Evolutionary conservation across 1,140 invertebrate genomes (phyloP).

Genomic region (Brachystomella parvula): DNA sequence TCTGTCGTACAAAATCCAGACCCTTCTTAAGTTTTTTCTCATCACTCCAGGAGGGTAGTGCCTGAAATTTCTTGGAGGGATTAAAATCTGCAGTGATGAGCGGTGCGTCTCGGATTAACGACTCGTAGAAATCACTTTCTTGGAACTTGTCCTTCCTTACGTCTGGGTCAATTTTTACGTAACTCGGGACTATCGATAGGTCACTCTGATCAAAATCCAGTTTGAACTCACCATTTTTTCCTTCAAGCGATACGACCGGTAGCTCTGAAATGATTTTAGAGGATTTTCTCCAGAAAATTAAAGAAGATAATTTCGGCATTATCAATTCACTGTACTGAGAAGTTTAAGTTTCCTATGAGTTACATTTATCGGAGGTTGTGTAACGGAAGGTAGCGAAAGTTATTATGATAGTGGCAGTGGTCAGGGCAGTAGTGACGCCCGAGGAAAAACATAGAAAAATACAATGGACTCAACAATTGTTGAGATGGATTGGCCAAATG

Average conservation of each 20-base stretch:
- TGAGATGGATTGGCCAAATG: too few relatives aligned
- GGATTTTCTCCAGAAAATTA: too few relatives aligned
- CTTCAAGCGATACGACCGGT: neutral
- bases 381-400: too few relatives aligned
- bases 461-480: too few relatives aligned
- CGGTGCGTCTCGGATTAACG: conserved; percentile 2
- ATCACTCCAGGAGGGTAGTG: conserved; percentile 15
- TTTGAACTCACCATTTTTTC: neutral
- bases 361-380: too few relatives aligned
- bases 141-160: neutral
- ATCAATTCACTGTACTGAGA: too few relatives aligned
- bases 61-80: neutral
- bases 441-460: too few relatives aligned
- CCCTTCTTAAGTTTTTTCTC: conserved; percentile 23
- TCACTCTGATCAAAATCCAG: neutral
- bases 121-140: conserved; percentile 5
- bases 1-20: conserved; percentile 20
- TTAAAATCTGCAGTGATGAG: neutral
- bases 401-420: too few relatives aligned
- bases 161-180: conserved; percentile 5
- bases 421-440: too few relatives aligned
- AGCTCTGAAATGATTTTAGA: too few relatives aligned
- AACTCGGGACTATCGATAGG: neutral
- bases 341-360: too few relatives aligned
- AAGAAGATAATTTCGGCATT: too few relatives aligned